Evolutionary conservation across 2,113 vertebrate species (phyloP), one percentile per base, ranked within the genome.

Genomic region (Protobothrops mucrosquamatus): DNA sequence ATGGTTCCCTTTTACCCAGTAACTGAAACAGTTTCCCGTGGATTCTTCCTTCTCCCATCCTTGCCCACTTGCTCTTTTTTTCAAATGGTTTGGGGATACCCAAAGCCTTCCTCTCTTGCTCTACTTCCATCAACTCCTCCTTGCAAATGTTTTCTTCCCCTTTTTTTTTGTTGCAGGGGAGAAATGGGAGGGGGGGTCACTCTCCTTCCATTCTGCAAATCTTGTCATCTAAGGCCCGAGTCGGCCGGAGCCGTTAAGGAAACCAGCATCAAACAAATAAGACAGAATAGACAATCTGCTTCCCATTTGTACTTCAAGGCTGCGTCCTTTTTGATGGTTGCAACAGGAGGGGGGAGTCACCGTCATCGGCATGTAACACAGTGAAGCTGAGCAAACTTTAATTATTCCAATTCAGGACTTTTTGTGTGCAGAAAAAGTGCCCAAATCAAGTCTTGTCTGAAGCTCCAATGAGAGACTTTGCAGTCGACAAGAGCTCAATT

Each of bases 121-220:
- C 26, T 46, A 23, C 93, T 57, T 14, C 92, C 81, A 55, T 89
- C 91, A 74, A 81, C 92, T 57, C 29, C 86, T 92, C 43, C 94
- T 96, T 94, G 96, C 98, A 98, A 97, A 98, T 98, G 97, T 96
- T 98, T 98, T 97, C 97, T 98, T 98, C 95, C 96, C 96, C 96
- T 97, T 97, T 43, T 89, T 43, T 46, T 2, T 46, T 26, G 48
- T 48, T 48, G 48, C 48, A 48, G n/a, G 74, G 14, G 22, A 3
- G 48, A 11, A 23, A 48, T 4, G 26, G 26, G 54, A 29, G n/a
- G 26, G 26, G 54, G 48, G n/a, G 18, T 95, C 97, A 97, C 98
- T 99, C 98, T 98, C 98, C 98, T 99, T 99, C 98, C 98, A 99
- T 99, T 48, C 99, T 99, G 98, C 98, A 99, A 98, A 99, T 99